Percentiles rank a stretch among this genome's conserved stretches.
Conservation (phyloP, 2,888 invertebrate genomes). For the Cryptus viduatorius region DNA sequence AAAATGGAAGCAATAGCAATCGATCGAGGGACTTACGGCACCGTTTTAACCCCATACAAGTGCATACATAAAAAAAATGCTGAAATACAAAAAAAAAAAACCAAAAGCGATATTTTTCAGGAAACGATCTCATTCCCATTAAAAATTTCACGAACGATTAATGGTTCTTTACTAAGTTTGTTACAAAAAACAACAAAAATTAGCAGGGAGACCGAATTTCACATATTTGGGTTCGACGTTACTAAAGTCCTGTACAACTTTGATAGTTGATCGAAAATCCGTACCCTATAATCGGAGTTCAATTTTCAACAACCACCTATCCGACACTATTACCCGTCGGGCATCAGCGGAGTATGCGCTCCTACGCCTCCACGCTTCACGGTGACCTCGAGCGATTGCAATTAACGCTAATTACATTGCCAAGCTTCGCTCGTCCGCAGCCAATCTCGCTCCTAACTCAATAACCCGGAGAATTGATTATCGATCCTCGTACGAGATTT, state of each 20-base stretch:
- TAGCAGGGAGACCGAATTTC: too few species aligned
- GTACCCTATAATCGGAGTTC: slow-evolving; percentile 43
- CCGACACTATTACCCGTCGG: background rate
- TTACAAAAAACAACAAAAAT: too few species aligned
- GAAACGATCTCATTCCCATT: too few species aligned
- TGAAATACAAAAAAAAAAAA: too few species aligned
- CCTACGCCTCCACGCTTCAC: slow-evolving; percentile 21
- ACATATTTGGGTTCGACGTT: too few species aligned
- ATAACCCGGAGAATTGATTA: slow-evolving; percentile 71
- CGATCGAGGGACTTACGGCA: too few species aligned
- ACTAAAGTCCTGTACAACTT: background rate
- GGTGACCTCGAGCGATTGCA: slow-evolving; percentile 71
- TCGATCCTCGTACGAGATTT: slow-evolving; percentile 69
- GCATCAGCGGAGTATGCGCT: slow-evolving; percentile 6
- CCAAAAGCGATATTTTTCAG: too few species aligned
- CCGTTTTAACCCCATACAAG: too few species aligned
- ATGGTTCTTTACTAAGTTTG: too few species aligned
- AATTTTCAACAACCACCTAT: slow-evolving; percentile 67
- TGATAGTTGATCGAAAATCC: background rate
- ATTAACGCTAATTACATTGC: slow-evolving; percentile 74
- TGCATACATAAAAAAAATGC: too few species aligned
- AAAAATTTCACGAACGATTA: too few species aligned
- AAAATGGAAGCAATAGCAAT: too few species aligned
- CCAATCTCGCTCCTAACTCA: background rate
- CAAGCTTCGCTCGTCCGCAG: background rate